Percentiles rank a stretch among this genome's conserved stretches.
These are phyloP conservation scores for Panzeria rudis DNA, from an alignment of 2,888 invertebrate species.

Conservation along the genomic window DNA sequence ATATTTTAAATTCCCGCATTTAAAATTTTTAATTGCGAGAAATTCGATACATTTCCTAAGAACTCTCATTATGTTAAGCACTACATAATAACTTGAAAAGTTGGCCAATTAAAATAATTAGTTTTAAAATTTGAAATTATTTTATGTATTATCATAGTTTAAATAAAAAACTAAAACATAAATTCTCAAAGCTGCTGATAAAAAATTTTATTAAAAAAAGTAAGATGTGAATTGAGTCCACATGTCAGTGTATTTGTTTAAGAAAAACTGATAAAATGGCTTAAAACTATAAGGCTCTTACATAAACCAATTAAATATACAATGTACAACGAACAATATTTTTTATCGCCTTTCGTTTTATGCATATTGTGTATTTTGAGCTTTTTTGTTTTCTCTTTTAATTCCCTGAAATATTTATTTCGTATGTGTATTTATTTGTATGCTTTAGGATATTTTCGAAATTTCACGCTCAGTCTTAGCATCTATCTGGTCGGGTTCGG, in stretches of 20 bases:
- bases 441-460: constrained; percentile 60
- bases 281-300: constrained; percentile 59
- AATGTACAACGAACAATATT: constrained; percentile 49
- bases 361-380: constrained; percentile 50
- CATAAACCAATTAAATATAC: constrained; percentile 23
- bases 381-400: constrained; percentile 36
- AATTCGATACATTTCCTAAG: neutral
- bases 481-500: constrained; percentile 73
- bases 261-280: constrained; percentile 71
- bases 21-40: no score
- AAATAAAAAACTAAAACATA: constrained; percentile 48
- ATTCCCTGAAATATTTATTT: constrained; percentile 34
- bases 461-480: constrained; percentile 71
- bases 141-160: neutral
- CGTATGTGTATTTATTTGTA: constrained; percentile 35
- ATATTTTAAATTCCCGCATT: no score
- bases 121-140: neutral
- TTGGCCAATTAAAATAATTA: no score
- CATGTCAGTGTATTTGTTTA: constrained; percentile 73
- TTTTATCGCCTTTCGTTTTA: constrained; percentile 69
- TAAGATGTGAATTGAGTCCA: constrained; percentile 73
- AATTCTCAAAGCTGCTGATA: constrained; percentile 73
- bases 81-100: no score
- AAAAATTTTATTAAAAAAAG: constrained; percentile 57
- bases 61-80: neutral